Conservation (phyloP, 2,888 invertebrate species). For the Glyphotaelius pellucidus region DNA sequence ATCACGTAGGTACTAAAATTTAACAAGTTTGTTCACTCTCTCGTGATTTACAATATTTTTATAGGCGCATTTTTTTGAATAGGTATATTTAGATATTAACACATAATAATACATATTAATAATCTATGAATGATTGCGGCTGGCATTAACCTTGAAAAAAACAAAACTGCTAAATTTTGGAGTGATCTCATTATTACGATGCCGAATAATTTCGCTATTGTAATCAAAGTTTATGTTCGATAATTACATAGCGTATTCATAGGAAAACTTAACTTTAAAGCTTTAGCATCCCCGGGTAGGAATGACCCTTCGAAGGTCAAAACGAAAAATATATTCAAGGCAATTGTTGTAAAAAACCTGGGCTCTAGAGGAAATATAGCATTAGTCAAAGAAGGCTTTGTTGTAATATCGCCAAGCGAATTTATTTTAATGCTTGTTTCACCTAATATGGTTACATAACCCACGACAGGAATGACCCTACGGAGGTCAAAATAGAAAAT, state of each 20-base stretch:
- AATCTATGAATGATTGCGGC: neutral
- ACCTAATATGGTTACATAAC: neutral
- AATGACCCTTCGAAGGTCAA: slow-evolving; percentile 60
- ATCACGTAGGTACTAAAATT: neutral
- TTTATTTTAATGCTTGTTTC: neutral
- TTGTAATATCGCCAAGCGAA: neutral
- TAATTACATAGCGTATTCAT: slow-evolving; percentile 37
- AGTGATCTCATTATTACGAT: slow-evolving; percentile 27
- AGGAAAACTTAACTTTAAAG: slow-evolving; percentile 28
- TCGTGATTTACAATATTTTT: neutral
- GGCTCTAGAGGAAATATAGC: neutral
- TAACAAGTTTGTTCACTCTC: neutral
- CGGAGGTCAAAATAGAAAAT: neutral
- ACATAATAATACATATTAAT: neutral
- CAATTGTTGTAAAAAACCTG: neutral
- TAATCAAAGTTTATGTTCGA: slow-evolving; percentile 28
- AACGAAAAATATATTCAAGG: neutral
- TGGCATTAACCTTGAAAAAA: neutral
- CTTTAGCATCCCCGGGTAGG: slow-evolving; percentile 46
- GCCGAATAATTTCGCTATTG: slow-evolving; percentile 3
- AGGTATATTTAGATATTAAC: neutral
- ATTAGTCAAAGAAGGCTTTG: neutral
- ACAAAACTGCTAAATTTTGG: neutral
- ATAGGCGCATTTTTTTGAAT: neutral
- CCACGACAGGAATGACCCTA: neutral